Conservation (phyloP, 1,140 invertebrate genomes). For the Conus betulinus region DNA sequence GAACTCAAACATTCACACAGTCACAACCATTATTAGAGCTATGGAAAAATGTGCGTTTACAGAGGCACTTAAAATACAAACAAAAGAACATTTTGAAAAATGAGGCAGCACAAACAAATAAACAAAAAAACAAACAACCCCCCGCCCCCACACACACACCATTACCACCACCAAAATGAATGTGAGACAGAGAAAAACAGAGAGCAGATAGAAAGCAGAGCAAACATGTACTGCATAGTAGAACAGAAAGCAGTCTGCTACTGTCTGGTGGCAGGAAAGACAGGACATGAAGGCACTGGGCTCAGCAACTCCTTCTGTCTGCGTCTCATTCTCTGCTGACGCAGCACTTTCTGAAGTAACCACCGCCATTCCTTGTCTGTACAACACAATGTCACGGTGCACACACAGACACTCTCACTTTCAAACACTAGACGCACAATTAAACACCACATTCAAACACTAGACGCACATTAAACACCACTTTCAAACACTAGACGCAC, state of each 20-base stretch:
- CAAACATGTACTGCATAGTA: neutral
- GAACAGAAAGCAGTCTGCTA: neutral
- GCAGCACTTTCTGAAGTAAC: slow-evolving; percentile 21
- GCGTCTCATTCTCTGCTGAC: slow-evolving; percentile 18
- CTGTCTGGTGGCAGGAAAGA: slow-evolving; percentile 12
- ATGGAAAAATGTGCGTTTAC: too few relatives aligned
- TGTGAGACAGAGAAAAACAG: neutral
- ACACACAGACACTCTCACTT: too few relatives aligned
- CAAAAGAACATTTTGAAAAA: too few relatives aligned
- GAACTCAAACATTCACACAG: too few relatives aligned
- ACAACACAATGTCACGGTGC: neutral
- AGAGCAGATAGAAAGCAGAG: too few relatives aligned
- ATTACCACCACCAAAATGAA: neutral
- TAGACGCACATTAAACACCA: too few relatives aligned
- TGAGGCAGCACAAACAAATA: neutral
- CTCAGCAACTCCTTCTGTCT: slow-evolving; percentile 18
- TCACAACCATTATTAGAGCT: too few relatives aligned
- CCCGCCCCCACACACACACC: neutral
- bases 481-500: too few relatives aligned
- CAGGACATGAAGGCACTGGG: neutral
- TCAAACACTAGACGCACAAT: too few relatives aligned
- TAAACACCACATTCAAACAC: too few relatives aligned
- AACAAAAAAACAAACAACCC: neutral
- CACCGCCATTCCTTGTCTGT: slow-evolving; percentile 32
- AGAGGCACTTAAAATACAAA: too few relatives aligned